These are phyloP conservation scores for Onychomys leucogaster DNA, from an alignment of 2,797 vertebrate species.

Conservation along the genomic window DNA sequence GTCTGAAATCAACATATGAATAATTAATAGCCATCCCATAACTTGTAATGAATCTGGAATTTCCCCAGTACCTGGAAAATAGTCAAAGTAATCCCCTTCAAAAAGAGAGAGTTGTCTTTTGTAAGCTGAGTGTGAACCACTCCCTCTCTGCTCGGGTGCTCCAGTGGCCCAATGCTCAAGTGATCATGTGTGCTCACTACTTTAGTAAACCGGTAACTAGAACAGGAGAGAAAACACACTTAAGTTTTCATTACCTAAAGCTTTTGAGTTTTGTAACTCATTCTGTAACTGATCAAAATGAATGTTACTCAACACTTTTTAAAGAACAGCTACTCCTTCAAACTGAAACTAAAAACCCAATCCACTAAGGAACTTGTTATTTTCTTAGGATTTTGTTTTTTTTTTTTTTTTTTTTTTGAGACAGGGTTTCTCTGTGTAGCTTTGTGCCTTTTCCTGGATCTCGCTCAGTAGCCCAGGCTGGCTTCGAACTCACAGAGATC, in stretches of 20 bases:
- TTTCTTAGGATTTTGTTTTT: constrained; percentile 61
- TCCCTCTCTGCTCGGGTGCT: constrained; percentile 83
- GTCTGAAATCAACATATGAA: constrained; percentile 77
- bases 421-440: too few species aligned
- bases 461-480: too few species aligned
- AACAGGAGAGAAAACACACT: constrained; percentile 85
- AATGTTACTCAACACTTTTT: constrained; percentile 68
- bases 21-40: constrained; percentile 81
- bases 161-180: constrained; percentile 84
- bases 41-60: constrained; percentile 84
- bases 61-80: constrained; percentile 85
- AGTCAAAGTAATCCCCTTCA: constrained; percentile 85
- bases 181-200: constrained; percentile 84
- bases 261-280: constrained; percentile 77
- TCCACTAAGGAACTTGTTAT: constrained; percentile 57
- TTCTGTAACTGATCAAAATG: constrained; percentile 75
- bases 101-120: constrained; percentile 85
- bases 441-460: too few species aligned
- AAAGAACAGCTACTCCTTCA: constrained; percentile 66
- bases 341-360: constrained; percentile 69
- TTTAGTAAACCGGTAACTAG: constrained; percentile 85
- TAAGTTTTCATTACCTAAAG: constrained; percentile 83
- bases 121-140: constrained; percentile 83
- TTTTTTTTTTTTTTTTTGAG: too few species aligned
- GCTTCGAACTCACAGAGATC: too few species aligned